A percentile compares a stretch with the other conserved stretches of the same genome.
phyloP scores from a whole-genome alignment of 2,113 vertebrate species.

The Bambusicola thoracicus region DNA sequence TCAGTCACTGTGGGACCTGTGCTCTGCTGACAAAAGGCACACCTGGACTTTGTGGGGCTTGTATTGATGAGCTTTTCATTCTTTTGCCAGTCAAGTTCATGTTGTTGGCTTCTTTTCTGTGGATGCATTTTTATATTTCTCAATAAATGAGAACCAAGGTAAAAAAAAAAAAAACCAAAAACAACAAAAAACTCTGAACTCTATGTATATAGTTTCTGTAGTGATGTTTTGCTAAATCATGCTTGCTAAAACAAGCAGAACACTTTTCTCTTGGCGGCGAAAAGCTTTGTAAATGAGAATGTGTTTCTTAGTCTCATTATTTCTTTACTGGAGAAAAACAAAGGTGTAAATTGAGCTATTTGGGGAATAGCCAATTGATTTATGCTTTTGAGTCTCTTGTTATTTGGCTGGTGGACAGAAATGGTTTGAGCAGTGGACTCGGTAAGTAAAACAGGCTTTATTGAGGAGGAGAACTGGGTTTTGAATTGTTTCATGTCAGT shows the following conservation, averaged over 20 bases:
- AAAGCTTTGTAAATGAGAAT: neutral
- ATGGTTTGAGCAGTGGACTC: neutral
- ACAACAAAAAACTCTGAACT: neutral
- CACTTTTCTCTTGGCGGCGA: neutral
- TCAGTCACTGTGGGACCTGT: fast-evolving
- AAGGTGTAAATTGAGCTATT: neutral
- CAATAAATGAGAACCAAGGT: neutral
- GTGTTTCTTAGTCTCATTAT: conserved; percentile 57
- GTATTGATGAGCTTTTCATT: neutral
- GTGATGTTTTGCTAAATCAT: neutral
- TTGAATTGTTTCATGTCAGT: neutral
- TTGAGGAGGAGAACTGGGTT: neutral
- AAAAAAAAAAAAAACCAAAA: too few species aligned
- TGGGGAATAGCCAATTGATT: neutral
- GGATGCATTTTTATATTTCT: neutral
- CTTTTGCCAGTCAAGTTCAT: neutral
- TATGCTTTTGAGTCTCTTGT: neutral
- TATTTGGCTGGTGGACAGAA: neutral
- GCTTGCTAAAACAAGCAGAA: neutral
- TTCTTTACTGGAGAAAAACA: conserved; percentile 28
- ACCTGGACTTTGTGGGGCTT: neutral
- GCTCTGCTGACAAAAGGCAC: neutral
- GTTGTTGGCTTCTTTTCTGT: neutral
- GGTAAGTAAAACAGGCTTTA: neutral
- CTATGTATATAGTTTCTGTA: neutral